phyloP scores from a whole-genome alignment of 2,797 vertebrate species.

The Aplochiton taeniatus region DNA sequence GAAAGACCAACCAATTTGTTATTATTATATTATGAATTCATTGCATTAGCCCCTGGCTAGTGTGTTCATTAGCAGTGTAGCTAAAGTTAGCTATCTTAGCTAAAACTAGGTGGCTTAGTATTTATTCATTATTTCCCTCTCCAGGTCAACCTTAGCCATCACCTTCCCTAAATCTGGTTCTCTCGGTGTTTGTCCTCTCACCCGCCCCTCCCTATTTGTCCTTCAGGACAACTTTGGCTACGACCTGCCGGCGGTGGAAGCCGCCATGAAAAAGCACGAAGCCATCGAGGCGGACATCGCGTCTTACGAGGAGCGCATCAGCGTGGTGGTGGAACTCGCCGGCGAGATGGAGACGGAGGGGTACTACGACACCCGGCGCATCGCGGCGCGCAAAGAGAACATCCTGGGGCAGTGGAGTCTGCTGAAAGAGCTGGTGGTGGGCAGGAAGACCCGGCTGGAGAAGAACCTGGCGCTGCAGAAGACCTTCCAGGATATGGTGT shows the following conservation, averaged over 20 bases:
- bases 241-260: slow-evolving; percentile 92
- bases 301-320: slow-evolving; percentile 91
- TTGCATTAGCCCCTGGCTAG: no score
- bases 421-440: slow-evolving; percentile 84
- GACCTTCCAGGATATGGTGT: slow-evolving; percentile 97
- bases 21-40: no score
- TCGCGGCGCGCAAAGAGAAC: slow-evolving; percentile 87
- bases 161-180: no score
- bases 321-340: slow-evolving; percentile 86
- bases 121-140: no score
- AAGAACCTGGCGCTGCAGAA: slow-evolving; percentile 92
- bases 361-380: slow-evolving; percentile 88
- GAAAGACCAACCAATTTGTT: no score
- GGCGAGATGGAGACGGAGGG: slow-evolving; percentile 85
- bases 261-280: slow-evolving; percentile 97
- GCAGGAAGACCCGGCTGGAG: slow-evolving; percentile 83
- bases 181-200: not conserved
- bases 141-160: no score
- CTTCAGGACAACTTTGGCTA: slow-evolving; percentile 94
- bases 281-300: slow-evolving; percentile 95
- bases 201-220: no score
- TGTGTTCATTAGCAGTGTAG: no score
- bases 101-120: no score
- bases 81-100: no score
- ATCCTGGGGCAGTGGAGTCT: slow-evolving; percentile 91